Percentiles rank a stretch among this genome's conserved stretches.
phyloP scores from a whole-genome alignment of 2,113 vertebrate species.

The Tor tambroides region DNA sequence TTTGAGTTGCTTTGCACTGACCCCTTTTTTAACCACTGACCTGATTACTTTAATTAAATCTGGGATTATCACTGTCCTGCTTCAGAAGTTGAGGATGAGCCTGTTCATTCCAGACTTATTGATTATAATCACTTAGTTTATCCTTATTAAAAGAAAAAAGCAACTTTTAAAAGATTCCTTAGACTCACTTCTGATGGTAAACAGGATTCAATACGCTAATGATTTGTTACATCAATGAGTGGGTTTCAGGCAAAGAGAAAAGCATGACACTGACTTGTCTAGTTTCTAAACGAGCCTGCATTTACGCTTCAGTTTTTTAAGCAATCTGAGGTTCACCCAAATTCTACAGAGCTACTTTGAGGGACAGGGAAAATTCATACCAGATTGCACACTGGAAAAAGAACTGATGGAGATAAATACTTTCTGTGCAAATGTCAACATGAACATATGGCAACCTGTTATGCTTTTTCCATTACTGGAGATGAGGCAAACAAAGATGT shows the following conservation, averaged over 20 bases:
- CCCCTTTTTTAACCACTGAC: slow-evolving; percentile 27
- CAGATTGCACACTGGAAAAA: slow-evolving; percentile 33
- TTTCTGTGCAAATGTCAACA: slow-evolving; percentile 16
- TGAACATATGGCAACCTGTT: slow-evolving; percentile 29
- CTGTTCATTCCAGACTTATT: slow-evolving; percentile 20
- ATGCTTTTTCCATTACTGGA: slow-evolving; percentile 14
- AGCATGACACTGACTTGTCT: background rate
- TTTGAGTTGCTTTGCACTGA: slow-evolving; percentile 30
- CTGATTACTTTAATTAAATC: slow-evolving; percentile 17
- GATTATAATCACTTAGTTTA: slow-evolving; percentile 19
- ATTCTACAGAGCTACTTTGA: background rate
- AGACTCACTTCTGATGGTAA: background rate
- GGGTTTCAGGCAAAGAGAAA: background rate
- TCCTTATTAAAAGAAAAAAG: background rate
- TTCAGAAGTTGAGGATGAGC: background rate
- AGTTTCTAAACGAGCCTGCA: slow-evolving; percentile 20
- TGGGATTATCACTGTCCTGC: background rate
- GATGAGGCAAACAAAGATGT: slow-evolving; percentile 35
- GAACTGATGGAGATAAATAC: slow-evolving; percentile 2
- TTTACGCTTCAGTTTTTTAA: background rate
- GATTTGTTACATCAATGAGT: slow-evolving; percentile 11
- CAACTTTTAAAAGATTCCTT: background rate
- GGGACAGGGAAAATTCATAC: slow-evolving; percentile 25
- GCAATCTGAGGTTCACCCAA: slow-evolving; percentile 17
- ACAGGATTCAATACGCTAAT: slow-evolving; percentile 35